Conservation (phyloP, 2,113 vertebrate species). For the Onychostruthus taczanowskii region DNA sequence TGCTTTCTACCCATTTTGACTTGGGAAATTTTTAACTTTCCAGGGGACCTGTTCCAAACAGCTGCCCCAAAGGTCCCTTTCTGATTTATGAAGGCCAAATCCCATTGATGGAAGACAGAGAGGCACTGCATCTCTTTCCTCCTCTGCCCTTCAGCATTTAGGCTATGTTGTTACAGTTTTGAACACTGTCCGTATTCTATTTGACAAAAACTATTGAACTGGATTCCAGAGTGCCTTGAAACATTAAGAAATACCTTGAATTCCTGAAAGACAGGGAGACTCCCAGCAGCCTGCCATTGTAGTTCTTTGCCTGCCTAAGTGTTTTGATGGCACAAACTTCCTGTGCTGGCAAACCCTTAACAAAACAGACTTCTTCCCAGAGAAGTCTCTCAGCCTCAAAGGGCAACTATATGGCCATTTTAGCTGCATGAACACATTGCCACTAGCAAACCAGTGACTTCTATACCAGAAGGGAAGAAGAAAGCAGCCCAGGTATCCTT, state of each 20-base stretch:
- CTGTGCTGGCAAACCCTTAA: neutral
- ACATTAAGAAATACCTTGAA: neutral
- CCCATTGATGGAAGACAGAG: neutral
- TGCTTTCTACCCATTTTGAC: neutral
- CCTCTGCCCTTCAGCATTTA: neutral
- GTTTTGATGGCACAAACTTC: neutral
- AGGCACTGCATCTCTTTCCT: neutral
- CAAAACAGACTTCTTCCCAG: neutral
- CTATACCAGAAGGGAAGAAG: neutral
- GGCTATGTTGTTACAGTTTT: accelerated
- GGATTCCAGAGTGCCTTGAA: neutral
- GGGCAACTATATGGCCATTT: neutral
- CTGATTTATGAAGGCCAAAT: neutral
- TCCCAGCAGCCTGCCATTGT: neutral
- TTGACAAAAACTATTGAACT: neutral
- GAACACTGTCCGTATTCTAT: accelerated
- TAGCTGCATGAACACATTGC: neutral
- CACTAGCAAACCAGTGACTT: neutral
- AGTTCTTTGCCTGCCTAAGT: accelerated
- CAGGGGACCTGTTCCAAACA: neutral
- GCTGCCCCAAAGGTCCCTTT: neutral
- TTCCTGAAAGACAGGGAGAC: neutral
- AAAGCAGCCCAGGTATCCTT: neutral
- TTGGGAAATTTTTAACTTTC: neutral
- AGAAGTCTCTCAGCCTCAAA: neutral